Base-by-base conservation (phyloP, 1,140 invertebrate genomes). In the Saxidomus purpurata region DNA sequence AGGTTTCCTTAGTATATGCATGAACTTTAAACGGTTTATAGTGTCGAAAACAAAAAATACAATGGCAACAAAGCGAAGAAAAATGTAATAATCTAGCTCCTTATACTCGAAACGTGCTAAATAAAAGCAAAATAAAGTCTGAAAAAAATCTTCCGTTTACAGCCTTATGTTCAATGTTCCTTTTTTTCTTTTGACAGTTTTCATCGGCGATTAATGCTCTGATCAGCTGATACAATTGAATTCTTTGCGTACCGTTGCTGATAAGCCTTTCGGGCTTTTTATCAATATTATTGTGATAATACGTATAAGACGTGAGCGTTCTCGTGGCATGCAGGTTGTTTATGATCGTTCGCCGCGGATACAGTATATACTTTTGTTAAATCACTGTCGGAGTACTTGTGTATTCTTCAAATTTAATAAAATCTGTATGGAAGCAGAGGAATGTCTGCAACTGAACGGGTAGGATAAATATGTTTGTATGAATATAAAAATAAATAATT, bases 191-290 rank as follows among this genome's bases (percentile, higher is more conserved):
- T 38, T 71, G 67, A 71, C 67, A 71, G 19, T 36, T 71, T 59
- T 71, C 34, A 71, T 71, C 34, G 25, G 34, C 67, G 34, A 71
- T 71, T 71, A 71, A 71, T 38, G 34, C 0, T 69, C 38, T 19
- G 43, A 83, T 83, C 61, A 83, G 59, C 55, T 47, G 81, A 83
- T 83, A 69, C 52, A 22, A 83, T 47, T 69, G 47, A 63, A 83
- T 83, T 83, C 81, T 69, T 67, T 69, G 81, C 81, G 81, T 83
- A 69, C 81, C 81, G n/a, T 43, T 61, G 36, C 81, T 83, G 81
- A 83, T 83, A 83, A 83, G 81, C 81, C 52, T 40, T 49, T 83
- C 36, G 22, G 61, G 81, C 81, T 83, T 67, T 79, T 67, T 67
- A 83, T 83, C 59, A 69, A 69, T 83, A 83, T 69, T 63, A 28